Base-by-base conservation (phyloP, 2,888 invertebrate species). In the Beris chalybata region DNA sequence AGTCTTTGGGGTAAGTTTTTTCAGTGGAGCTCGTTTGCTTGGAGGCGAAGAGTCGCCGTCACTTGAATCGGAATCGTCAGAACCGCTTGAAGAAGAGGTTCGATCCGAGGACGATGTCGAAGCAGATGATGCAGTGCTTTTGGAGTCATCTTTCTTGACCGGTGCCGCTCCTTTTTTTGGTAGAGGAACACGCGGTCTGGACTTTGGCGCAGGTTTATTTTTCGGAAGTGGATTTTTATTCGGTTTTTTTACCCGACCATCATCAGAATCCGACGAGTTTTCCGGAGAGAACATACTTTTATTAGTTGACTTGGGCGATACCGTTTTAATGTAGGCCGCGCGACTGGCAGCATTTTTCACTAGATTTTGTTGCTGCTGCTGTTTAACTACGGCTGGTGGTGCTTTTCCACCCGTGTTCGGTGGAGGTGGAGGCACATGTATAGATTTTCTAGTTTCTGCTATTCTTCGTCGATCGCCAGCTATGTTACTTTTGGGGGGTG, bases 251-350 rank as follows among this genome's bases (percentile, higher is more conserved):
- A 80, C 50, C 83, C 79, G 73, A 1, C 85, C 81, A 1, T 82
- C 74, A 73, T 82, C 81, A 57, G 87, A 87, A 73, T 87, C 87
- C n/a, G 87, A 87, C 70, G 87, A 86, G 71, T 91, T 91, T 72
- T 90, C 91, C 0, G 92, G 91, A 64, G 92, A 92, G 74, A 92
- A 92, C 74, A 92, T 92, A 74, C 91, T 90, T 76, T 90, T 91
- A 77, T 89, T 89, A 15, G 74, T 89, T 90, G 65, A 66, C 48
- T 59, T 68, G 38, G 58, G 64, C 9, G 56, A 50, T 3, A 45
- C 56, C 11, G 56, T 45, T 6, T 56, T 30, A 30, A 12, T 30
- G 7, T 30, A n/a, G 12, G 65, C 30, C 11, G 50, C 61, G 3
- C 65, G 65, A 32, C 45, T 69, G 6, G 63, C 58, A 52, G 32